phyloP scores from a whole-genome alignment of 2,888 invertebrate species.

The Pimpla rufipes region DNA sequence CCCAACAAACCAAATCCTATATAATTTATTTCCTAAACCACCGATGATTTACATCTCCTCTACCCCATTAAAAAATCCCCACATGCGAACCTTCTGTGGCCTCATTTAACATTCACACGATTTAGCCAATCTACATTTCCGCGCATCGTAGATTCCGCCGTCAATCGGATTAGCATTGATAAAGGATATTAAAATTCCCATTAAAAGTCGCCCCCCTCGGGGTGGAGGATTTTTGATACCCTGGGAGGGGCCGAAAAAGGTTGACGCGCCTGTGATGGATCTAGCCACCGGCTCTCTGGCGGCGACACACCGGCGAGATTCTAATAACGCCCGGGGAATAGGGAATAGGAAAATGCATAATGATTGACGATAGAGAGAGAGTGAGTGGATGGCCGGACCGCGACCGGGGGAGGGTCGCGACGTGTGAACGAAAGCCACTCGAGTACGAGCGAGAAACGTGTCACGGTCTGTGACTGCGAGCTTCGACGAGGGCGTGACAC shows the following conservation, averaged over 20 bases:
- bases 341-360: constrained; percentile 44
- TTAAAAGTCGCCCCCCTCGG: constrained; percentile 3
- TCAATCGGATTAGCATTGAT: constrained; percentile 16
- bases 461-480: constrained; percentile 37
- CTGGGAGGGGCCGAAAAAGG: neutral
- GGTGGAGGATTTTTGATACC: neutral
- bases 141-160: neutral
- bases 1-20: too few relatives aligned
- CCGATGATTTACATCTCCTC: too few relatives aligned
- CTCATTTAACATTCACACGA: neutral
- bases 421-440: constrained; percentile 45
- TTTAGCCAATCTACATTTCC: neutral
- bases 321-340: constrained; percentile 37
- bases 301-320: constrained; percentile 22
- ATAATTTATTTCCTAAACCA: too few relatives aligned
- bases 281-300: constrained; percentile 40
- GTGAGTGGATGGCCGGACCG: neutral
- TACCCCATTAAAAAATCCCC: neutral
- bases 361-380: constrained; percentile 54
- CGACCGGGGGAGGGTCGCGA: too few relatives aligned
- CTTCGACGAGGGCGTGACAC: constrained; percentile 55
- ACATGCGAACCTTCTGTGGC: neutral
- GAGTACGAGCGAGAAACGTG: constrained; percentile 54
- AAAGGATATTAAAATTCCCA: constrained; percentile 4
- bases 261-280: constrained; percentile 29